These are phyloP conservation scores for Dyspetes luteomarginatus DNA, from an alignment of 2,888 invertebrate genomes.

Conservation along the genomic window DNA sequence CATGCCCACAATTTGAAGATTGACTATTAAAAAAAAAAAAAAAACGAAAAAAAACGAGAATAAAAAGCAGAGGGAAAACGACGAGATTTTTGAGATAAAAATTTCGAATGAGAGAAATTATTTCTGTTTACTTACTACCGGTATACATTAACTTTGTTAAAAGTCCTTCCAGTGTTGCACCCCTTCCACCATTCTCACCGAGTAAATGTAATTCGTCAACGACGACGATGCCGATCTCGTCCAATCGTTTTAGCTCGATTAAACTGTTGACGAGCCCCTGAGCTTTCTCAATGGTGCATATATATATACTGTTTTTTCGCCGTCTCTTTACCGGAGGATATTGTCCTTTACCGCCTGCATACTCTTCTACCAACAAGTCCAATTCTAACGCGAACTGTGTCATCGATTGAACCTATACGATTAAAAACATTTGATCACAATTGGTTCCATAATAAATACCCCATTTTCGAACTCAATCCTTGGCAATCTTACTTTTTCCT, in stretches of 20 bases:
- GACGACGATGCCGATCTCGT: constrained; percentile 85
- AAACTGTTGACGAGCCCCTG: constrained; percentile 93
- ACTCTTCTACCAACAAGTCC: constrained; percentile 96
- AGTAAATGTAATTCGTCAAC: constrained; percentile 97
- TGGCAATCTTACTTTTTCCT: constrained; percentile 91
- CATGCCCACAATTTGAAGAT: constrained; percentile 96
- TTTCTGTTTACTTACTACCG: constrained; percentile 85
- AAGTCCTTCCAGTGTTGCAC: constrained; percentile 92
- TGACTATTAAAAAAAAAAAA: constrained; percentile 81
- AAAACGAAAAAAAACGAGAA: no score
- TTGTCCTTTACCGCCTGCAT: constrained; percentile 94
- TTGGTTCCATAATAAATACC: constrained; percentile 17
- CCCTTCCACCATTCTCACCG: constrained; percentile 92
- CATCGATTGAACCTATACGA: constrained; percentile 91
- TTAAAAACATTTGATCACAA: constrained; percentile 67
- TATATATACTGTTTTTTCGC: constrained; percentile 91
- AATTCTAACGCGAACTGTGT: constrained; percentile 94
- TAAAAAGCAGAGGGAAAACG: no score
- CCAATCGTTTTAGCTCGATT: constrained; percentile 90
- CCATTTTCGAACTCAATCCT: constrained; percentile 10
- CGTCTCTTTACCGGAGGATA: constrained; percentile 93
- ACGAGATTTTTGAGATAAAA: not conserved
- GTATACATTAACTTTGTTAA: constrained; percentile 91
- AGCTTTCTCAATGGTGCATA: constrained; percentile 98
- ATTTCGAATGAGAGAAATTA: constrained; percentile 9